phyloP scores from a whole-genome alignment of 2,113 vertebrate species.

The Proteles cristata region DNA sequence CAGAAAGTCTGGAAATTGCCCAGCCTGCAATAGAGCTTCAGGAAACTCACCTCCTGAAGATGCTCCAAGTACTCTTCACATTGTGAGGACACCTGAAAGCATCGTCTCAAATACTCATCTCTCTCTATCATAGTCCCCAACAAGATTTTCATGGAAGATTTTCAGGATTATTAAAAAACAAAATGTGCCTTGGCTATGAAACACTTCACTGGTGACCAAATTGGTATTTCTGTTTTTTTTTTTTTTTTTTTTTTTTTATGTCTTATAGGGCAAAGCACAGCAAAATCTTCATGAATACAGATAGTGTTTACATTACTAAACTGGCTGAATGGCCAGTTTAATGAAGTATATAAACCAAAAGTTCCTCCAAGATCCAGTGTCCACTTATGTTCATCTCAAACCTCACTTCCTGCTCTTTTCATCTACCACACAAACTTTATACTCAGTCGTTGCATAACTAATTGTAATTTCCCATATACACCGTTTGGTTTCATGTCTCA shows the following conservation, averaged over 20 bases:
- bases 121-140: not conserved
- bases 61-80: not conserved
- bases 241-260: not conserved
- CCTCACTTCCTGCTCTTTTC: not conserved
- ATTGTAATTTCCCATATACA: not conserved
- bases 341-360: not conserved
- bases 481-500: not conserved
- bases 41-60: not conserved
- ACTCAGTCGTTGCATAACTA: not conserved
- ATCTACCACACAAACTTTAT: not conserved
- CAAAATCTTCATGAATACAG: not conserved
- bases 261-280: not conserved
- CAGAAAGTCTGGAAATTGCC: not conserved
- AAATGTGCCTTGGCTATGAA: not conserved
- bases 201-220: not conserved
- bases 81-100: not conserved
- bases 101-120: not conserved
- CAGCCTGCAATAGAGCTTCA: fast-evolving
- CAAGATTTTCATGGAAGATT: not conserved
- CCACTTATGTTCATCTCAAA: not conserved
- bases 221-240: not conserved
- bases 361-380: not conserved
- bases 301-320: not conserved
- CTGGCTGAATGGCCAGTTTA: not conserved
- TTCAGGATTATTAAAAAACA: constrained; percentile 19